Conservation (phyloP, 2,888 invertebrate genomes). For the Athalia rosae region DNA sequence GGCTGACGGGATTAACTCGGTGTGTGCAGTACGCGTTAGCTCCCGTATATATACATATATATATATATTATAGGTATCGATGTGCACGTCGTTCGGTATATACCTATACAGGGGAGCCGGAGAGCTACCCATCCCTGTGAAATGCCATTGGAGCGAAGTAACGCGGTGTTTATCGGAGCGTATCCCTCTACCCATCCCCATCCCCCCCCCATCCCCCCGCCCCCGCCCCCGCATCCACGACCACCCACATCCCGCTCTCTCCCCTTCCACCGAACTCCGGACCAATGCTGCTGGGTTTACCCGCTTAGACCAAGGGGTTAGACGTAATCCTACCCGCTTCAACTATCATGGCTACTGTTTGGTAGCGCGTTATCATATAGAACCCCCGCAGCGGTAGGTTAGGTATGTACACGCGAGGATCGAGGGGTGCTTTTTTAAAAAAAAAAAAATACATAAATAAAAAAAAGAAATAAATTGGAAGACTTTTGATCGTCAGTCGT, state of each 20-base stretch:
- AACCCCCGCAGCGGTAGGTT: constrained; percentile 20
- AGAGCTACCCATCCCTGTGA: constrained; percentile 51
- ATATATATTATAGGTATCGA: too few relatives aligned
- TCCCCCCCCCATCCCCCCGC: not conserved
- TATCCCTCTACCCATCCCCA: constrained; percentile 63
- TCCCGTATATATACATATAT: too few relatives aligned
- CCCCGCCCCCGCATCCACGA: not conserved
- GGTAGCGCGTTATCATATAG: constrained; percentile 53
- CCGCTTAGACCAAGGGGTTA: constrained; percentile 62
- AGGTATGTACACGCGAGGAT: constrained; percentile 1
- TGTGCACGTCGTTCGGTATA: constrained; percentile 42
- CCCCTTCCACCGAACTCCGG: constrained; percentile 21
- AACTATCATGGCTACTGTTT: constrained; percentile 62
- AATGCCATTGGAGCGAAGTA: constrained; percentile 67
- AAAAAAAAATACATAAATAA: not conserved
- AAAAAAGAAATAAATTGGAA: not conserved
- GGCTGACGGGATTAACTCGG: constrained; percentile 60
- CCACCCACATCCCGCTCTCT: constrained; percentile 1
- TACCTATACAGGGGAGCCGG: constrained; percentile 6
- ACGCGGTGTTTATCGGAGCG: constrained; percentile 70
- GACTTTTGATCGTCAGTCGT: not conserved
- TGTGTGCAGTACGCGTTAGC: not conserved
- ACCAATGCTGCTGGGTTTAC: constrained; percentile 56
- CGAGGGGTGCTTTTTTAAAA: not conserved
- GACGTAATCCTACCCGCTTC: constrained; percentile 63